Base-by-base conservation (phyloP, 2,113 vertebrate genomes). In the Corydoras maculifer region DNA sequence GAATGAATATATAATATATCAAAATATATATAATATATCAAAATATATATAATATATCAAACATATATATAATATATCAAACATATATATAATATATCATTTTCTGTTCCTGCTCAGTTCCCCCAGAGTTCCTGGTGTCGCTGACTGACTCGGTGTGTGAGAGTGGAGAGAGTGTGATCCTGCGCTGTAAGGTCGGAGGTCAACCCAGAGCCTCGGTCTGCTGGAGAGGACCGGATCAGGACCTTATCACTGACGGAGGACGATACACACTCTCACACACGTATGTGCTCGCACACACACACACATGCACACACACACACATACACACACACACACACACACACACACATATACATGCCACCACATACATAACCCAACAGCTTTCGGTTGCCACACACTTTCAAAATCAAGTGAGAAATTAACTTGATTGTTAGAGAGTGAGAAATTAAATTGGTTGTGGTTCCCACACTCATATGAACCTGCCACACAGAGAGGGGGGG, bases 181-280 rank as follows among this genome's bases (percentile, higher is more conserved):
- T 99, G 61, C 89, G 92, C 83, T 99, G 96, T 88, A 96, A 95
- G 81, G 91, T 97, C 72, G 96, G 94, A 74, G 93, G 94, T 82
- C 93, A 94, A 76, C 94, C 95, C 53, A 94, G 90, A 81, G 92
- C 94, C 78, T 86, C 91, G 0, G 75, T 97, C 82, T 91, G 91
- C 83, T 99, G 96, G 96, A 95, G 92, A 55, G 93, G 94, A 80
- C 96, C 96, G 53, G 86, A 93, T 85, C 93, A 95, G 82, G 93
- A 85, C 81, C 90, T 86, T 78, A 87, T 99, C 85, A 88, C 78
- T 82, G 95, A 86, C 86, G 91, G 94, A 1, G 90, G 92, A 35
- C 94, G 89, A 85, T 91, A 92, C 89, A 93, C 91, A 84, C 91
- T 95, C 79, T 87, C 87, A 0, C 95, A 94, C 91, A 98, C 93